Evolutionary conservation across 1,140 invertebrate genomes (phyloP).

Genomic region (Microplitis demolitor): DNA sequence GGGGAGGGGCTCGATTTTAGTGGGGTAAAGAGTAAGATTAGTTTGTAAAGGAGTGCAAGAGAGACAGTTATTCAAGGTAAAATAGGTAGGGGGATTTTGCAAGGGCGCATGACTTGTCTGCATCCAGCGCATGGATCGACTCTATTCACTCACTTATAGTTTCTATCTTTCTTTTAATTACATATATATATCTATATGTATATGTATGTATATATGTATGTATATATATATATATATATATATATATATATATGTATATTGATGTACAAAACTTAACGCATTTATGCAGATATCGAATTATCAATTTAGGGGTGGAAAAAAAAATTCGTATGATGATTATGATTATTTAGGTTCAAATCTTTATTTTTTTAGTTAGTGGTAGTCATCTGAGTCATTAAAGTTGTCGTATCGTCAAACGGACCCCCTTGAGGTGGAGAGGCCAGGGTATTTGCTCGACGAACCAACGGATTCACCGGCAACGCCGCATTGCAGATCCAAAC

Average conservation of each 20-base stretch:
- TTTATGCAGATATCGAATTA: no score
- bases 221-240: no score
- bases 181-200: constrained; percentile 10
- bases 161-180: constrained; percentile 14
- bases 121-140: constrained; percentile 57
- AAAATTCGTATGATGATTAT: no score
- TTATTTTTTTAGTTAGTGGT: neutral
- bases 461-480: constrained; percentile 47
- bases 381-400: neutral
- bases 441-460: constrained; percentile 16
- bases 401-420: neutral
- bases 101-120: constrained; percentile 49
- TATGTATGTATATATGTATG: neutral
- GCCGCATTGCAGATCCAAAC: constrained; percentile 59
- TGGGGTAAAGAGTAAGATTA: constrained; percentile 5
- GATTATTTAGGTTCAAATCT: no score
- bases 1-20: constrained; percentile 26
- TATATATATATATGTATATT: no score
- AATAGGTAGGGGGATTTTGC: constrained; percentile 24
- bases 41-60: constrained; percentile 4
- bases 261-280: no score
- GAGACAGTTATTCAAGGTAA: neutral
- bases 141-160: constrained; percentile 23
- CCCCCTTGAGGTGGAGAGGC: neutral
- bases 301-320: no score